Percentiles rank a stretch among this genome's conserved stretches.
These are phyloP conservation scores for Coccyzus lansbergi DNA, from an alignment of 2,797 vertebrate species.

Conservation along the genomic window DNA sequence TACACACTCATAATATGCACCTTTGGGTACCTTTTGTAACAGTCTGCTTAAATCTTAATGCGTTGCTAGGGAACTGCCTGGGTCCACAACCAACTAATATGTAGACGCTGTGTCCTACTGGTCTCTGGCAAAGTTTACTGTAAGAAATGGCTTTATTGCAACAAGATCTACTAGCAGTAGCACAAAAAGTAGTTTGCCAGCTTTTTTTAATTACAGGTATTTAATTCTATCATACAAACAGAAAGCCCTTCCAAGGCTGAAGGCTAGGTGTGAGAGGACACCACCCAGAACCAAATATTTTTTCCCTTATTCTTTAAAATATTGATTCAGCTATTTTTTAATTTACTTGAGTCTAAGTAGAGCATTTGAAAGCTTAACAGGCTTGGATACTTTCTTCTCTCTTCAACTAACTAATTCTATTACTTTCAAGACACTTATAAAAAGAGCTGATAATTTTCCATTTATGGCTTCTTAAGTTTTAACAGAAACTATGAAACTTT, in stretches of 20 bases:
- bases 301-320: neutral
- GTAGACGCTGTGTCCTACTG: neutral
- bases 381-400: slow-evolving; percentile 2
- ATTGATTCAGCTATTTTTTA: slow-evolving; percentile 30
- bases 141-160: slow-evolving; percentile 30
- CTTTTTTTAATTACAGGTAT: neutral
- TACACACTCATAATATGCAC: neutral
- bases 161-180: neutral
- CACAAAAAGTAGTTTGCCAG: neutral
- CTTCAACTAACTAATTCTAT: neutral
- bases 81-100: slow-evolving; percentile 4
- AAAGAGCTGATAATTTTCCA: neutral
- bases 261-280: neutral
- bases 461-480: neutral
- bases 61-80: slow-evolving; percentile 7
- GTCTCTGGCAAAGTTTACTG: slow-evolving; percentile 18
- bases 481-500: neutral
- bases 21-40: slow-evolving; percentile 27
- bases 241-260: slow-evolving; percentile 26
- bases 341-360: slow-evolving; percentile 21
- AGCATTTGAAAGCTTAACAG: slow-evolving; percentile 17
- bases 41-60: slow-evolving; percentile 9
- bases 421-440: neutral
- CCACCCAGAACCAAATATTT: neutral
- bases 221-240: slow-evolving; percentile 23